These are phyloP conservation scores for Synanthedon myopaeformis DNA, from an alignment of 2,888 invertebrate genomes.

Conservation along the genomic window DNA sequence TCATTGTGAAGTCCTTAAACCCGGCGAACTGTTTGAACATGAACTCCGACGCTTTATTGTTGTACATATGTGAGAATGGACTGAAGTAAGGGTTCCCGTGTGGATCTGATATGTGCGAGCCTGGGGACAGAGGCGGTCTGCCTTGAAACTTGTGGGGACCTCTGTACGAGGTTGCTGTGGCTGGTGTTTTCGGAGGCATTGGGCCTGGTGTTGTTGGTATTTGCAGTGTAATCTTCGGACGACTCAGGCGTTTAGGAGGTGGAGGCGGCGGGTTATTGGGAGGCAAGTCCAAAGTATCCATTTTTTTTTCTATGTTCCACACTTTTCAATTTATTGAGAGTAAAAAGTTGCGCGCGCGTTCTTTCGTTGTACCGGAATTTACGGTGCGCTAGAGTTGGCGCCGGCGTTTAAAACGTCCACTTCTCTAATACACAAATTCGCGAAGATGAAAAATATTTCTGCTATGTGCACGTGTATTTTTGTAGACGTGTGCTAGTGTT, in stretches of 20 bases:
- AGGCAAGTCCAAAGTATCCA: conserved; percentile 38
- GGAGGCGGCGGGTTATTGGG: conserved; percentile 50
- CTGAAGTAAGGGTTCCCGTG: conserved; percentile 44
- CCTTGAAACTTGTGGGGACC: conserved; percentile 32
- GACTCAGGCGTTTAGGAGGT: conserved; percentile 34
- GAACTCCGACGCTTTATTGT: conserved; percentile 79
- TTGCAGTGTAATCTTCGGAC: conserved; percentile 64
- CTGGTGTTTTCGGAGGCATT: conserved; percentile 26
- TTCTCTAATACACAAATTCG: conserved; percentile 13
- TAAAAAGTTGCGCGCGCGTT: no score
- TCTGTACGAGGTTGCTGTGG: conserved; percentile 31
- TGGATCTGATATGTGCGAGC: conserved; percentile 43
- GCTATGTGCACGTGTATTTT: conserved; percentile 13
- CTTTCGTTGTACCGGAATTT: no score
- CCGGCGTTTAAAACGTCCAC: conserved; percentile 31
- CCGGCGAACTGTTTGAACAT: conserved; percentile 85
- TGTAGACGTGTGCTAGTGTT: conserved; percentile 38
- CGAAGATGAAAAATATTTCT: conserved; percentile 25
- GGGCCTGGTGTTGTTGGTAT: conserved; percentile 40
- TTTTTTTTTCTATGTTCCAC: conserved; percentile 6
- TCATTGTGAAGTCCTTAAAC: conserved; percentile 80
- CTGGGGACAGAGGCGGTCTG: conserved; percentile 37
- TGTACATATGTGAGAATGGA: conserved; percentile 64
- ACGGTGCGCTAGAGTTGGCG: conserved; percentile 14
- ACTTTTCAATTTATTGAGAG: no score